phyloP scores from a whole-genome alignment of 1,140 invertebrate species.

The Heliconius hewitsoni region DNA sequence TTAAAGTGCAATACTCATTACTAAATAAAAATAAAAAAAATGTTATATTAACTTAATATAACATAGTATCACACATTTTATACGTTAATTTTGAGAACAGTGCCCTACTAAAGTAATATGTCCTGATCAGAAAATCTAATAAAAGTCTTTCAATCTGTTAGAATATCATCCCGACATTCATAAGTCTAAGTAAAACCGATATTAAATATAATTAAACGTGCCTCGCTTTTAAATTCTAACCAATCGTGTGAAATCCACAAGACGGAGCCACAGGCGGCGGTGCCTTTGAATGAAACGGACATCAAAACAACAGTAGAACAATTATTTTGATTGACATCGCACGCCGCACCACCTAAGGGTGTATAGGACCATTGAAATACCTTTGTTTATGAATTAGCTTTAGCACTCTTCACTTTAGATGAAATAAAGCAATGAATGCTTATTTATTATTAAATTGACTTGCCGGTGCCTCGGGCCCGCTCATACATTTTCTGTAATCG shows the following conservation, averaged over 20 bases:
- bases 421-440: conserved; percentile 68
- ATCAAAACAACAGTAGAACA: conserved; percentile 39
- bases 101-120: too few species aligned
- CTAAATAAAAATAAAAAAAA: background rate
- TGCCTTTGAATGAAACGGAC: conserved; percentile 35
- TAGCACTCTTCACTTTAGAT: conserved; percentile 50
- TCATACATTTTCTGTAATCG: background rate
- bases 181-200: background rate
- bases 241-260: conserved; percentile 39
- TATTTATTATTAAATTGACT: conserved; percentile 52
- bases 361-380: conserved; percentile 28
- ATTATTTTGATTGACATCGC: conserved; percentile 46
- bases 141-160: too few species aligned
- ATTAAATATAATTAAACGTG: conserved; percentile 30
- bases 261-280: conserved; percentile 33
- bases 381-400: conserved; percentile 41
- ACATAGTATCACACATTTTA: background rate
- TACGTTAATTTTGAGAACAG: too few species aligned
- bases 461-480: conserved; percentile 24
- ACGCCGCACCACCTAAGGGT: conserved; percentile 38
- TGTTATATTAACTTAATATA: background rate
- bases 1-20: background rate
- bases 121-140: too few species aligned
- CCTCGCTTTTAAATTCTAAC: conserved; percentile 25
- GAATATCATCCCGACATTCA: too few species aligned